These are phyloP conservation scores for Percina caprodes DNA, from an alignment of 2,113 vertebrate genomes.

Conservation along the genomic window DNA sequence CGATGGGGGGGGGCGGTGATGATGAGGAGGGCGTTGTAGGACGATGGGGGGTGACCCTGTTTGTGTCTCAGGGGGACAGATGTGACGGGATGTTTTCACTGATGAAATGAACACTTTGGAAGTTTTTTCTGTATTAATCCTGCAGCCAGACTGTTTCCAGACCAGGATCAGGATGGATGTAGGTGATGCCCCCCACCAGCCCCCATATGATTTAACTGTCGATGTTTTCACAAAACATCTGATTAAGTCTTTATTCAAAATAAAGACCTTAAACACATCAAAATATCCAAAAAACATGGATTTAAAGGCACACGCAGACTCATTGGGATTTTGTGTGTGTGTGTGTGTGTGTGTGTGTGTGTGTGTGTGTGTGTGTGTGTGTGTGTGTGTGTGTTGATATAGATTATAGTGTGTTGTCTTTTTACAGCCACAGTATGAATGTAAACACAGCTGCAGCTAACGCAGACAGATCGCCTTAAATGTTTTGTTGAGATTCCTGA, in stretches of 20 bases:
- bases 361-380: too few relatives aligned
- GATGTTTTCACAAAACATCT: not conserved
- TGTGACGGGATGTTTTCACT: not conserved
- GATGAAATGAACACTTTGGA: not conserved
- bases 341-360: too few relatives aligned
- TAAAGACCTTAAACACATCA: too few relatives aligned
- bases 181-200: not conserved
- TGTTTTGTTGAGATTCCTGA: not conserved
- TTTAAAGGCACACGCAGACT: too few relatives aligned
- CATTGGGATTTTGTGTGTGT: too few relatives aligned
- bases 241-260: not conserved
- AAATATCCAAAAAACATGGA: too few relatives aligned
- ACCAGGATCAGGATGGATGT: conserved; percentile 25
- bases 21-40: too few relatives aligned
- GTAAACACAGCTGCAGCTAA: not conserved
- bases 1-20: not conserved
- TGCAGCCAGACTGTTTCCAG: not conserved
- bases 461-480: not conserved
- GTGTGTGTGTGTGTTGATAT: too few relatives aligned
- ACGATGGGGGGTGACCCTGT: conserved; percentile 11
- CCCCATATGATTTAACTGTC: not conserved
- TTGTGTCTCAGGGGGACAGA: conserved; percentile 10
- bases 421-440: too few relatives aligned
- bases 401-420: too few relatives aligned
- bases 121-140: conserved; percentile 23